Evolutionary conservation across 1,140 invertebrate species (phyloP).

Genomic region (Aplysia californica): DNA sequence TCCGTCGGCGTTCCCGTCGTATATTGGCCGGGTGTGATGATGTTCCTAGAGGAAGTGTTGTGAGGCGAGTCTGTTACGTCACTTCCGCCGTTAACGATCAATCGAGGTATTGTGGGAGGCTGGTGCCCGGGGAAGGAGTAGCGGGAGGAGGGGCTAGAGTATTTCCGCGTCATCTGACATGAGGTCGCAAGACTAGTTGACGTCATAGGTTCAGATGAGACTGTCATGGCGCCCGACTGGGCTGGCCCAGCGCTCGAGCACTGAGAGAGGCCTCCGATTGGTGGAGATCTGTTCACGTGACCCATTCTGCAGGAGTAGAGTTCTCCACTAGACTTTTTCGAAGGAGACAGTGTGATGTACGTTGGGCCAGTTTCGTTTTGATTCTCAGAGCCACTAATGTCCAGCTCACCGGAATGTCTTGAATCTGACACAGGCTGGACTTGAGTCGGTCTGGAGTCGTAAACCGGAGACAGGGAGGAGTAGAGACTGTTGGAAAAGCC

Average conservation of each 20-base stretch:
- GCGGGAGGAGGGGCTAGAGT: neutral
- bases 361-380: slow-evolving; percentile 1
- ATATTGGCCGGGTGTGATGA: neutral
- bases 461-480: neutral
- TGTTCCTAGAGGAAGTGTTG: neutral
- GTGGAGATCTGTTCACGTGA: neutral
- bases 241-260: slow-evolving; percentile 4
- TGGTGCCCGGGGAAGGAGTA: neutral
- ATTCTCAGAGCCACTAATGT: neutral
- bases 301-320: slow-evolving; percentile 4
- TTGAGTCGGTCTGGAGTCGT: too few species aligned
- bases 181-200: neutral
- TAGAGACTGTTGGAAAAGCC: neutral
- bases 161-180: neutral
- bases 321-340: neutral
- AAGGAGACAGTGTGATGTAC: slow-evolving; percentile 10
- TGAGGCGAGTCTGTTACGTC: neutral
- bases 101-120: neutral
- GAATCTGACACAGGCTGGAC: neutral
- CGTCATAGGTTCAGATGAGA: neutral
- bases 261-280: neutral
- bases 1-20: neutral
- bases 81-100: neutral
- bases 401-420: neutral
- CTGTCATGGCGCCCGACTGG: neutral